phyloP scores from a whole-genome alignment of 2,113 vertebrate genomes.

The Corvus cornix region DNA sequence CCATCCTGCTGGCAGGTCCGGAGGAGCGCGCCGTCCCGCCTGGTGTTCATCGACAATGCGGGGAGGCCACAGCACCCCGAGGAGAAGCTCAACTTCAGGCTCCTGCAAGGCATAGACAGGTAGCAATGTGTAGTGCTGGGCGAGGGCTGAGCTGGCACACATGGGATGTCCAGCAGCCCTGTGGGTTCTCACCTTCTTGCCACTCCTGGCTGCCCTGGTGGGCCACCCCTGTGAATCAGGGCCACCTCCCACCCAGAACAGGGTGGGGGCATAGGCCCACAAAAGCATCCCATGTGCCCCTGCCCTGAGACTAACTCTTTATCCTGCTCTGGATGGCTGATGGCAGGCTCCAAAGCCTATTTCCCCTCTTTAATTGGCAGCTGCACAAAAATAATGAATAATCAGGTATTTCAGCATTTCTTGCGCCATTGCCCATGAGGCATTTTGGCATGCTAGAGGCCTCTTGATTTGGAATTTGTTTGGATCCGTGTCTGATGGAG shows the following conservation, averaged over 20 bases:
- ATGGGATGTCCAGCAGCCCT: accelerated
- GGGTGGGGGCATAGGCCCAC: neutral
- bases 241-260: neutral
- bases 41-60: conserved; percentile 93
- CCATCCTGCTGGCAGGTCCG: conserved; percentile 77
- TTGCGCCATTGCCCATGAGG: neutral
- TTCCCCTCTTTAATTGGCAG: neutral
- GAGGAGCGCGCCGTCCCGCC: conserved; percentile 74
- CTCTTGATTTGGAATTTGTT: neutral
- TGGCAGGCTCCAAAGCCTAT: neutral
- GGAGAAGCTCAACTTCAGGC: conserved; percentile 88
- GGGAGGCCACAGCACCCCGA: conserved; percentile 79
- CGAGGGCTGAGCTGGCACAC: neutral
- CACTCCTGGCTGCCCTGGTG: accelerated
- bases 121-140: conserved; percentile 40
- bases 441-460: neutral
- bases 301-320: neutral
- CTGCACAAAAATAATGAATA: neutral
- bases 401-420: neutral
- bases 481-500: neutral
- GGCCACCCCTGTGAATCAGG: neutral
- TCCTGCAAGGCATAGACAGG: conserved; percentile 88
- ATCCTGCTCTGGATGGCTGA: neutral
- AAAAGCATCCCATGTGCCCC: neutral
- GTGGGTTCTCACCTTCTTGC: neutral